These are phyloP conservation scores for Aphrocallistes beatrix DNA, from an alignment of 37 sponge, comb jelly and placozoan species.

Conservation along the genomic window DNA sequence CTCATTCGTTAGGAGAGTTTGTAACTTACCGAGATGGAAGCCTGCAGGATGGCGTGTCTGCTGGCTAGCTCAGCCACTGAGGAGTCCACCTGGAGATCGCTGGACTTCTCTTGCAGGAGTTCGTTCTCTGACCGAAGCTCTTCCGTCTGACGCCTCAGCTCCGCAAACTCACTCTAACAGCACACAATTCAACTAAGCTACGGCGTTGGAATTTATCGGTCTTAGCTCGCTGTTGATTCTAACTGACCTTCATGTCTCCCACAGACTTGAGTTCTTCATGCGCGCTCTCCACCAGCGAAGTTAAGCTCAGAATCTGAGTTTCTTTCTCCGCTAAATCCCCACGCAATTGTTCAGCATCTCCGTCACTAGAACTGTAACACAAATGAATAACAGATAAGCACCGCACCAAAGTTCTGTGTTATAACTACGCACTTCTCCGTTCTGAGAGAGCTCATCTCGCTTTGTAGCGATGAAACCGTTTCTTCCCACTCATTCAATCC, in stretches of 20 bases:
- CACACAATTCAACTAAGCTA: background rate
- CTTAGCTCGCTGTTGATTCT: no score
- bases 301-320: background rate
- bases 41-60: background rate
- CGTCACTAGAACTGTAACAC: background rate
- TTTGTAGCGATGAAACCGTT: background rate
- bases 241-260: background rate
- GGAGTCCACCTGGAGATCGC: background rate
- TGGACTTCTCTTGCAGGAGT: background rate
- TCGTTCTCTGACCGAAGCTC: background rate
- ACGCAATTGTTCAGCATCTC: background rate
- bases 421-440: background rate
- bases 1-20: no score
- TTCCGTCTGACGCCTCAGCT: background rate
- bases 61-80: background rate
- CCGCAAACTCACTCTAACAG: background rate
- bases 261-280: background rate
- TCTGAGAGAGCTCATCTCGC: background rate
- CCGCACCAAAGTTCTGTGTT: no score
- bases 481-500: background rate
- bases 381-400: no score
- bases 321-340: background rate
- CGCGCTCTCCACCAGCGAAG: background rate
- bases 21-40: no score
- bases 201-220: background rate